Evolutionary conservation across 2,888 invertebrate genomes (phyloP), one percentile per base, ranked within the genome.

Genomic region (Hedya salicella): DNA sequence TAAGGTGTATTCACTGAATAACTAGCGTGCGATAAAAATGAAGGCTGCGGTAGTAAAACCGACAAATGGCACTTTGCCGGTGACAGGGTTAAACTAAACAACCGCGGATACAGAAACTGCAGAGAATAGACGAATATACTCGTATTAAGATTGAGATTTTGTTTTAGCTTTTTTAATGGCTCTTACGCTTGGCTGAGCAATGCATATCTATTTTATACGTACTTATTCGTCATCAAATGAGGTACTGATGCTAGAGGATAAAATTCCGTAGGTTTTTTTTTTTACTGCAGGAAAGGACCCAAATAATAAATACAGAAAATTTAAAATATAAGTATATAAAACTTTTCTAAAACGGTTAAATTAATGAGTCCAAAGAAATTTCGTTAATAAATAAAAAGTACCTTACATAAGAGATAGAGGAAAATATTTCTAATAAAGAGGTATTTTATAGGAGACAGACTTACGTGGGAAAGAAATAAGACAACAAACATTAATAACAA

Each of bases 21-120:
- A 54, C 60, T 48, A 59, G 42, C 48, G 3, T 42, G 65, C 66
- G 48, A 61, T 66, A 60, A 61, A 66, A 61, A 48, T 65, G 44
- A 42, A 48, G 77, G 74, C 71, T 71, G 69, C 74, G 83, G 87
- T 83, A 91, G 88, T 91, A 89, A 90, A 88, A 85, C 79, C 82
- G 89, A 92, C 88, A 91, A 91, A 92, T 90, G 85, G 91, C 86
- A 80, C 85, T 83, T 85, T 92, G 91, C 89, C 88, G 89, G 90
- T 91, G 91, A 91, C 91, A 90, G 88, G 52, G 32, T 63, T 76
- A 44, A 60, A 17, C 63, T 76, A 42, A 62, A 21, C 6, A 71
- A 57, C 78, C 74, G 69, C 59, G 68, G 50, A 21, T 49, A 21
- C 25, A 40, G 50, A 44, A 8, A 13, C 42, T 50, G 42, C 44